Conservation (phyloP, 2,113 vertebrate genomes). For the Arothron firmamentum region DNA sequence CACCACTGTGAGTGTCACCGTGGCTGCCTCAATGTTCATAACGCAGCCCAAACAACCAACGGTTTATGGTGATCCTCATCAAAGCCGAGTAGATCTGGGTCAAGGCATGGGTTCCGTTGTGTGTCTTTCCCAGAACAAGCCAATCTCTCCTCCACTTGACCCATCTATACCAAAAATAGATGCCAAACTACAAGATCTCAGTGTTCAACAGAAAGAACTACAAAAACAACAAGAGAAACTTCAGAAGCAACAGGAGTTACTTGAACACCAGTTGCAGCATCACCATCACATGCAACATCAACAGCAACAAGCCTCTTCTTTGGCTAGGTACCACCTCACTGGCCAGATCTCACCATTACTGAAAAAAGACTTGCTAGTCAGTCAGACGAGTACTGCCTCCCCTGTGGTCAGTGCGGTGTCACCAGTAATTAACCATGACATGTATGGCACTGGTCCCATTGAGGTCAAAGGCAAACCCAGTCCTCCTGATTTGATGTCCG, state of each 20-base stretch:
- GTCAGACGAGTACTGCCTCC: constrained; percentile 76
- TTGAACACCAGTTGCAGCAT: constrained; percentile 78
- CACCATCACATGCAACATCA: constrained; percentile 76
- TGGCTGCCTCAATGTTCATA: constrained; percentile 90
- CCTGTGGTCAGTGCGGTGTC: constrained; percentile 69
- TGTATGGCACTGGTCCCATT: constrained; percentile 76
- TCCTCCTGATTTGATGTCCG: constrained; percentile 65
- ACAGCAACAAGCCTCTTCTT: constrained; percentile 76
- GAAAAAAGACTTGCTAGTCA: constrained; percentile 87
- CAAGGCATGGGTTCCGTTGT: constrained; percentile 86
- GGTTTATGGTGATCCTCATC: constrained; percentile 91
- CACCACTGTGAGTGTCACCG: constrained; percentile 87
- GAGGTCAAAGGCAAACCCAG: constrained; percentile 81
- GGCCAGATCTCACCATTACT: constrained; percentile 75
- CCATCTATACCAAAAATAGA: constrained; percentile 76
- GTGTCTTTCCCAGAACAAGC: constrained; percentile 86
- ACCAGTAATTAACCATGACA: constrained; percentile 70
- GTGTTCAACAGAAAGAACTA: constrained; percentile 73
- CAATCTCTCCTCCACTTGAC: constrained; percentile 68
- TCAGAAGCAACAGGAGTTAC: constrained; percentile 74
- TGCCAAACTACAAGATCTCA: constrained; percentile 80
- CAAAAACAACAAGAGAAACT: constrained; percentile 77
- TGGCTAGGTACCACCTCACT: constrained; percentile 79
- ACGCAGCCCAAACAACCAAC: constrained; percentile 86
- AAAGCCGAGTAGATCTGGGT: constrained; percentile 87